A percentile compares a stretch with the other conserved stretches of the same genome.
phyloP scores from a whole-genome alignment of 2,797 vertebrate genomes.

The Iguana delicatissima region DNA sequence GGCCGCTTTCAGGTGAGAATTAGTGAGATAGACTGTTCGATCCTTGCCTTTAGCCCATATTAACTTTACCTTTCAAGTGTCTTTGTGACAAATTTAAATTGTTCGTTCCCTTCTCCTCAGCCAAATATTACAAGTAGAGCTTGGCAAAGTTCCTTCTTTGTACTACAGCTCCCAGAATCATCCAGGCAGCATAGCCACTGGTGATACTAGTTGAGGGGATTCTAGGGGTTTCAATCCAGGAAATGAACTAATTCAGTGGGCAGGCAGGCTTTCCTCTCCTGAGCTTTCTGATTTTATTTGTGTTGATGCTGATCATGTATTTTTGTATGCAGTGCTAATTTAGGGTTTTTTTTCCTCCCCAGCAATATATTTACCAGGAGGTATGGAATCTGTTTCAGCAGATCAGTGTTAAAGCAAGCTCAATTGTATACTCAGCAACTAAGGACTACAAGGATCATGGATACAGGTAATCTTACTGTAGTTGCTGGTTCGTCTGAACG shows the following conservation, averaged over 20 bases:
- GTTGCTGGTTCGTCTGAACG: neutral
- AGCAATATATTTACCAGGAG: constrained; percentile 99
- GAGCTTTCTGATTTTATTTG: neutral
- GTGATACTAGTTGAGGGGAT: too few species aligned
- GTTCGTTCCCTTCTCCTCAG: neutral
- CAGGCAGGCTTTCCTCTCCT: neutral
- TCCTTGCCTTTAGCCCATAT: neutral
- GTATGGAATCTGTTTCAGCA: constrained; percentile 99
- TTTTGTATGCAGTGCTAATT: constrained; percentile 1
- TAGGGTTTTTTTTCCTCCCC: constrained; percentile 31
- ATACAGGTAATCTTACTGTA: constrained; percentile 86
- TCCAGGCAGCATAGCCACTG: too few species aligned
- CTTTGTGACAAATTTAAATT: neutral
- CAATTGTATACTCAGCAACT: constrained; percentile 95
- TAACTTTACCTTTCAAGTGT: too few species aligned
- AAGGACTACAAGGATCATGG: constrained; percentile 98
- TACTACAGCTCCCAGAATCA: neutral
- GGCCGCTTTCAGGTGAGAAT: neutral
- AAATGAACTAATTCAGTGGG: neutral
- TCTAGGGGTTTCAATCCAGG: too few species aligned
- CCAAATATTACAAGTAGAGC: neutral
- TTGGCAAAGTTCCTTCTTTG: neutral
- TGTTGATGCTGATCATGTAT: neutral
- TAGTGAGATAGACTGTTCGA: neutral
- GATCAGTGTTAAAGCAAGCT: constrained; percentile 98